phyloP scores from a whole-genome alignment of 2,113 vertebrate genomes.

The Nothocercus julius region DNA sequence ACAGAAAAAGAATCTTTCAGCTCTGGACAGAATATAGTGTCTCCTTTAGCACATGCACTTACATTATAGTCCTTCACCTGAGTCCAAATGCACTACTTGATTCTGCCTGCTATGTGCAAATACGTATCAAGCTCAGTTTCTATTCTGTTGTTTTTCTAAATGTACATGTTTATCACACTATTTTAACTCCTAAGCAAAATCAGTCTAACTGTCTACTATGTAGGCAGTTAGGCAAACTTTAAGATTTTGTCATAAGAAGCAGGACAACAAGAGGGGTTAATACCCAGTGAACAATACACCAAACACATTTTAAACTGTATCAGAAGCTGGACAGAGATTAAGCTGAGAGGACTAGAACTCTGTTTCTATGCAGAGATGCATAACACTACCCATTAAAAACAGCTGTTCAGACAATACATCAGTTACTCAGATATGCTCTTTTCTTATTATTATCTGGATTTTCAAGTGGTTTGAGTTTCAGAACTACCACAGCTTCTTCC shows the following conservation, averaged over 20 bases:
- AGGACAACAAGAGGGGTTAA: background rate
- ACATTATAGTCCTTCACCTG: background rate
- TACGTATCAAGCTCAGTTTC: background rate
- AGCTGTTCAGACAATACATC: background rate
- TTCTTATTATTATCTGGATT: background rate
- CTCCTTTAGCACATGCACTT: background rate
- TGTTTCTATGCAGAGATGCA: background rate
- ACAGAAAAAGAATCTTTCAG: background rate
- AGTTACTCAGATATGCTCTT: background rate
- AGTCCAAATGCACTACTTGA: background rate
- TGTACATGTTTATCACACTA: background rate
- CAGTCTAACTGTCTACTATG: background rate
- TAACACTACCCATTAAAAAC: background rate
- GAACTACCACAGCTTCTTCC: background rate
- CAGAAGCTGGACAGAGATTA: background rate
- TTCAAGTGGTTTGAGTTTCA: background rate
- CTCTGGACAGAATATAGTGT: background rate
- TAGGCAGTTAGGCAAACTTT: background rate
- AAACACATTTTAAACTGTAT: background rate
- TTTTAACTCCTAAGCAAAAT: background rate
- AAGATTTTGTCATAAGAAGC: background rate
- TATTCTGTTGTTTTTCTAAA: background rate
- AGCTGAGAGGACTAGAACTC: background rate
- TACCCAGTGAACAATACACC: background rate
- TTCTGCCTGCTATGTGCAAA: background rate